Conservation (phyloP, 1,140 invertebrate species). For the Palaemon carinicauda region DNA sequence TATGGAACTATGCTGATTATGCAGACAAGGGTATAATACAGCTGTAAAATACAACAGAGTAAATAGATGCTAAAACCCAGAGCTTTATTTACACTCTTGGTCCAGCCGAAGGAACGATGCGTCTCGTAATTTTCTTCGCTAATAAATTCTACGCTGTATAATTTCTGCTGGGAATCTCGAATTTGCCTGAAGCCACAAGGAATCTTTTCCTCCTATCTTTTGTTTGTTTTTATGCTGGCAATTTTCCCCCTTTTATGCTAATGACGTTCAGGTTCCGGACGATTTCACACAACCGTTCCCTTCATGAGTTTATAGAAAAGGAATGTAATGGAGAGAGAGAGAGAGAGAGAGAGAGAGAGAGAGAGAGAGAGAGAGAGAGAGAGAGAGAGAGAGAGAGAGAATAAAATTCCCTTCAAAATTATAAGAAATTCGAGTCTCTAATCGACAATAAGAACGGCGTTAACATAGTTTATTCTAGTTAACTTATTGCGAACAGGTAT, state of each 20-base stretch:
- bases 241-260: neutral
- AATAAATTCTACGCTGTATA: neutral
- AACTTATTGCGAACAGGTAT: no score
- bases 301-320: neutral
- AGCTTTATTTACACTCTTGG: no score
- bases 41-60: no score
- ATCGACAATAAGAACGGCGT: no score
- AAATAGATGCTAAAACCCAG: no score
- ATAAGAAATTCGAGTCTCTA: no score
- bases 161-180: neutral
- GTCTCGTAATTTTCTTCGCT: neutral
- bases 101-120: neutral
- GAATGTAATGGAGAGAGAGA: neutral
- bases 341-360: conserved; percentile 11
- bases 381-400: neutral
- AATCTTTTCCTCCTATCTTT: neutral
- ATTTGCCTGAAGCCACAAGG: neutral
- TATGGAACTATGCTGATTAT: no score
- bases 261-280: neutral
- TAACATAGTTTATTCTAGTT: no score
- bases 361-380: conserved; percentile 7
- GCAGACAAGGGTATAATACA: no score
- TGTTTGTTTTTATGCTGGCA: neutral
- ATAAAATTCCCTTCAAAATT: no score
- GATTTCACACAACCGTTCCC: no score